Base-by-base conservation (phyloP, 2,888 invertebrate species). In the Luffia ferchaultella region DNA sequence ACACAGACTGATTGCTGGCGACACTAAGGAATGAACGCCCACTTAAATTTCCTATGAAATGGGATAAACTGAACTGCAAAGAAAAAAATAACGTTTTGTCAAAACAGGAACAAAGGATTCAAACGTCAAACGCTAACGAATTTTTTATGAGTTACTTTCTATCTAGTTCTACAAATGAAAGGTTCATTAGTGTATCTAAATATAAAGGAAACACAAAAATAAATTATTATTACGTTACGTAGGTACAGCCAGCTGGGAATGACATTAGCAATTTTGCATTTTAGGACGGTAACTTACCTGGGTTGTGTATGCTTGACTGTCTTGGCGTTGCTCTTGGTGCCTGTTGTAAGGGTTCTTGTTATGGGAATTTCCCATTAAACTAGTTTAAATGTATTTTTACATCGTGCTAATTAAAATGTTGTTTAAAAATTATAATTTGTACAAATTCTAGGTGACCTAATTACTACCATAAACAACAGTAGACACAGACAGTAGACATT, bases 11-110 rank as follows among this genome's bases (percentile, higher is more conserved):
- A 68, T 84, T 85, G 66, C 88, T 88, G 57, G 79, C 79, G 56
- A 84, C 73, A 67, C 88, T 88, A 55, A 76, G 70, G 73, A 86
- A 85, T 58, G 88, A 88, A 64, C 86, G 83, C 62, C 86, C 86
- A 73, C 87, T 88, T 62, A 86, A 75, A 73, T 86, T 87, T 64
- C 80, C 85, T 65, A 85, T 82, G 69, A 86, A 86, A 75, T 85
- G 85, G 61, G 85, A 78, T 63, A 86, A 71, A 63, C 85, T 85
- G 64, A 85, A 85, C 88, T 88, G 73, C 57, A 76, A 67, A 68
- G 64, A 70, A 67, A 72, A 62, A 68, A 65, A 64, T 63, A 55
- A 48, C 51, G 53, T 56, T 52, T 53, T 55, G 50, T 55, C 53
- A 49, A 49, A 52, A 44, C 30, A 50, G 50, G 55, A 67, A 70